Evolutionary conservation across 2,888 invertebrate species (phyloP), one percentile per base, ranked within the genome.

Genomic region (Melinaea menophilus): DNA sequence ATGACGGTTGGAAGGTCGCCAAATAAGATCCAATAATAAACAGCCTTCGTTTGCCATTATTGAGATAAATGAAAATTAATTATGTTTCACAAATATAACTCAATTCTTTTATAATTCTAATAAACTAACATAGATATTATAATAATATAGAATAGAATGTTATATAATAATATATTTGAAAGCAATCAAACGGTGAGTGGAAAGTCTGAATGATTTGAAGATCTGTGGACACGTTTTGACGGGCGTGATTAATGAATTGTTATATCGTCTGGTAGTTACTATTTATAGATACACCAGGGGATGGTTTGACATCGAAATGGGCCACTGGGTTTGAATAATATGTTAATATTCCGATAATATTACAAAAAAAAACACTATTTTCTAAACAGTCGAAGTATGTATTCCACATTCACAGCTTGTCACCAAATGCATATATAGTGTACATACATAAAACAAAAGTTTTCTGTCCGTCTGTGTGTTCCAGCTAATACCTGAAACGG

Each of bases 211-310:
- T 79, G 73, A 78, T 77, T 76, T 76, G 57, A 72, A 85, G 86
- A 88, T 86, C 86, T 74, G 81, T 79, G 78, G 84, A 85, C 78
- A 75, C 85, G 83, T 85, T 85, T 78, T 87, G 88, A 88, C 88
- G 86, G 48, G 22, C 71, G 82, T 90, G 89, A 90, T 88, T 84
- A 85, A 90, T 88, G 88, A 79, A 72, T 69, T 67, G 73, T 73
- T 76, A 75, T 79, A 86, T 85, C 88, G 87, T 84, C 83, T 77
- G 78, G 71, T 69, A 68, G 69, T 69, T 78, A 81, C 82, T 86
- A 86, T 85, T 85, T 86, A 82, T 86, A 87, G 70, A 73, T 75
- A 9, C 9, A 41, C 69, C 76, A 75, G 76, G 78, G 78, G 80
- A 76, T 68, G 76, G 77, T 81, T 81, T 80, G 77, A 80, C 79